phyloP scores from a whole-genome alignment of 2,888 invertebrate species.

The Ophion ellenae region DNA sequence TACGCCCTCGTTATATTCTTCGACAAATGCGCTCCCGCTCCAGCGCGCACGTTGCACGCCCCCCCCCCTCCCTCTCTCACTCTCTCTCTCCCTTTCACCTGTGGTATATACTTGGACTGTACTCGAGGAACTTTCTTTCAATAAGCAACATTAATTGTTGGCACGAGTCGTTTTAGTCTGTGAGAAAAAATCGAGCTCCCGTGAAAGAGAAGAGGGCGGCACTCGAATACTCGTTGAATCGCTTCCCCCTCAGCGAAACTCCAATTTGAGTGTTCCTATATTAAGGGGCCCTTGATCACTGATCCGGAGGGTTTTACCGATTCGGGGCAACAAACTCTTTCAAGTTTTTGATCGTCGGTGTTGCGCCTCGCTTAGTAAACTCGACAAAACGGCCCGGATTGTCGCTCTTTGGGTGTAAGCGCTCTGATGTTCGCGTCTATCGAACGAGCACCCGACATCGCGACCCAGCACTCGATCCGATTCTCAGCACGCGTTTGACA shows the following conservation, averaged over 20 bases:
- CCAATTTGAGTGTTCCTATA: not conserved
- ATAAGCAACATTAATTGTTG: slow-evolving; percentile 24
- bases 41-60: not conserved
- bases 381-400: slow-evolving; percentile 23
- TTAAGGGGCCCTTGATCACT: not conserved
- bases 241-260: not conserved
- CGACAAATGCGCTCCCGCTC: slow-evolving; percentile 42
- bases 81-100: slow-evolving; percentile 6
- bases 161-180: not conserved
- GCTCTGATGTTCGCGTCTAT: slow-evolving; percentile 19
- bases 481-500: slow-evolving; percentile 11
- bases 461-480: slow-evolving; percentile 19
- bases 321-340: slow-evolving; percentile 36
- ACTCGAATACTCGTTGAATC: not conserved
- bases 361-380: not conserved
- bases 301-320: not conserved
- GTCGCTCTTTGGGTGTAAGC: slow-evolving; percentile 5
- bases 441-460: slow-evolving; percentile 32
- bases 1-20: slow-evolving; percentile 56
- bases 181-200: not conserved
- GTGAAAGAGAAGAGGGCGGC: not conserved
- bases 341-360: slow-evolving; percentile 22
- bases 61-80: too few relatives aligned
- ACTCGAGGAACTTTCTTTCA: slow-evolving; percentile 33
- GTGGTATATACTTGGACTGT: not conserved